A percentile compares a stretch with the other conserved stretches of the same genome.
These are phyloP conservation scores for Ramphastos sulfuratus DNA, from an alignment of 2,113 vertebrate genomes.

Conservation along the genomic window DNA sequence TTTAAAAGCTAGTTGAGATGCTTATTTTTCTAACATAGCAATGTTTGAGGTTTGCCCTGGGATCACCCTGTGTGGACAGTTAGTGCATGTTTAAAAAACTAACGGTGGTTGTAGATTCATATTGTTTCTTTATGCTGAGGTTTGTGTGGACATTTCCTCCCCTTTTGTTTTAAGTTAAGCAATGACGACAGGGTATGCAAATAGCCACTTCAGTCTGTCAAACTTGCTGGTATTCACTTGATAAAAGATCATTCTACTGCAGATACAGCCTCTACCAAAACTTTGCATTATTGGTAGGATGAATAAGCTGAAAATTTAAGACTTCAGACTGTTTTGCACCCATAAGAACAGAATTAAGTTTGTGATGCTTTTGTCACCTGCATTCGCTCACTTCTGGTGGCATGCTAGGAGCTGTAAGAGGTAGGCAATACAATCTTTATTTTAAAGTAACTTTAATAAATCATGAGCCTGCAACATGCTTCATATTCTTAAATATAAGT, in stretches of 20 bases:
- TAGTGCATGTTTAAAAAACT: not conserved
- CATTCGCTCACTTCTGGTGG: not conserved
- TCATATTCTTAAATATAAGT: not conserved
- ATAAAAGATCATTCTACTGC: not conserved
- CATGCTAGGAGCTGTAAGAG: not conserved
- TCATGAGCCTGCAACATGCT: not conserved
- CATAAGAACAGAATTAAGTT: not conserved
- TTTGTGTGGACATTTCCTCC: not conserved
- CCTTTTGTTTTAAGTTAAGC: not conserved
- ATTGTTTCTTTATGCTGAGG: not conserved
- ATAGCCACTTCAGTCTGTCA: not conserved
- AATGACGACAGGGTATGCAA: not conserved
- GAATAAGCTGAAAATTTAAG: not conserved
- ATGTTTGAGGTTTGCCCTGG: not conserved
- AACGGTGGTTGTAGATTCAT: not conserved
- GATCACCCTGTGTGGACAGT: not conserved
- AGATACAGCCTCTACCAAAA: not conserved
- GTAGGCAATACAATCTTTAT: not conserved
- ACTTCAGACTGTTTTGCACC: not conserved
- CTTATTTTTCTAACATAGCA: not conserved
- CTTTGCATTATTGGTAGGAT: not conserved
- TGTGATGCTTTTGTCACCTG: not conserved
- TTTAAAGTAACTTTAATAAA: not conserved
- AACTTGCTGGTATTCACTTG: not conserved
- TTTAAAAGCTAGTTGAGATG: not conserved